A percentile compares a stretch with the other conserved stretches of the same genome.
Conservation (phyloP, 2,113 vertebrate genomes). For the Platycercus adscitus region DNA sequence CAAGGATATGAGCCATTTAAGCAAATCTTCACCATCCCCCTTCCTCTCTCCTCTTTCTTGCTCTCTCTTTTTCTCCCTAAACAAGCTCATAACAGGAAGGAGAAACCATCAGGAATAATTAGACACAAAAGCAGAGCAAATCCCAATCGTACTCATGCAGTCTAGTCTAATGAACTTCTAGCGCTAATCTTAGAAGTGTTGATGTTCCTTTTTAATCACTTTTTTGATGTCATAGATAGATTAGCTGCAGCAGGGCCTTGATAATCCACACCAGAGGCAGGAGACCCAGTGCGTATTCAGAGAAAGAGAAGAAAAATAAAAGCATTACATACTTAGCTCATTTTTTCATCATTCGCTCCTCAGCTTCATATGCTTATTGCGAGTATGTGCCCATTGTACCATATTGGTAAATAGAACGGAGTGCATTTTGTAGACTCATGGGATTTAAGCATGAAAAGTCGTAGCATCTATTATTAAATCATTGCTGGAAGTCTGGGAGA, state of each 20-base stretch:
- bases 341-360: background rate
- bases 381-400: background rate
- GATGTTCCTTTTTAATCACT: constrained; percentile 56
- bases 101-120: constrained; percentile 69
- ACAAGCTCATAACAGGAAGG: constrained; percentile 62
- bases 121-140: constrained; percentile 47
- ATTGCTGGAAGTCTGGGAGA: constrained; percentile 43
- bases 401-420: constrained; percentile 6
- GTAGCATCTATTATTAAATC: constrained; percentile 59
- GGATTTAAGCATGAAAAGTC: constrained; percentile 26
- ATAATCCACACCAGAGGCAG: background rate
- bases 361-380: background rate
- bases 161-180: constrained; percentile 53
- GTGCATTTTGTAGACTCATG: constrained; percentile 38
- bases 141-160: constrained; percentile 8
- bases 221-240: constrained; percentile 54
- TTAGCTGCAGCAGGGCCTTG: constrained; percentile 35
- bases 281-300: background rate
- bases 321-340: background rate
- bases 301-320: background rate
- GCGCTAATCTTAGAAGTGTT: constrained; percentile 29
- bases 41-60: constrained; percentile 31
- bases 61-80: constrained; percentile 53
- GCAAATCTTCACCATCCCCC: constrained; percentile 64
- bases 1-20: constrained; percentile 70